These are phyloP conservation scores for Drosophila persimilis DNA, from an alignment of 1,140 invertebrate species.

Conservation along the genomic window DNA sequence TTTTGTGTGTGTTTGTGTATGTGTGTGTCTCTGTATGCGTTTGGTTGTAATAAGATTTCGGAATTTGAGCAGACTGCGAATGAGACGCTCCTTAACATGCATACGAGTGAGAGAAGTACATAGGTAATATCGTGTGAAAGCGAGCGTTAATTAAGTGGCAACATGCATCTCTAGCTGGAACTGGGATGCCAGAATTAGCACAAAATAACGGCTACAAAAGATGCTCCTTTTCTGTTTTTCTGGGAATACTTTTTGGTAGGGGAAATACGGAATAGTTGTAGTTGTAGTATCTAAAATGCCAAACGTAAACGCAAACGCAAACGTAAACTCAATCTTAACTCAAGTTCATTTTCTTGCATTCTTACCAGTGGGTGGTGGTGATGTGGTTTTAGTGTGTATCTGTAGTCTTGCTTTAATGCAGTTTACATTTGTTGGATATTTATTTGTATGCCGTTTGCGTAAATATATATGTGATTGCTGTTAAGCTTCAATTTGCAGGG, in stretches of 20 bases:
- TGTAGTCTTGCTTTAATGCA: constrained; percentile 19
- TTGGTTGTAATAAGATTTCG: constrained; percentile 48
- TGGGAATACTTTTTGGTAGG: too few relatives aligned
- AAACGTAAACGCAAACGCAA: constrained; percentile 48
- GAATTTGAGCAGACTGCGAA: constrained; percentile 24
- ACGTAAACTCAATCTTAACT: constrained; percentile 39
- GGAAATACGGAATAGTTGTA: background rate
- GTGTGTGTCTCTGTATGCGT: constrained; percentile 16
- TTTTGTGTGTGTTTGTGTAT: constrained; percentile 13
- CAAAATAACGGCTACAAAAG: constrained; percentile 13
- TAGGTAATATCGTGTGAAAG: constrained; percentile 41
- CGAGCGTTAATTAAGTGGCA: constrained; percentile 67
- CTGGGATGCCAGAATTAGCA: constrained; percentile 8
- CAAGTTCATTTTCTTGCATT: constrained; percentile 71
- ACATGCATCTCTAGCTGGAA: constrained; percentile 51
- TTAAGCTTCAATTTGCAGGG: constrained; percentile 71
- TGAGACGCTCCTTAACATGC: constrained; percentile 22
- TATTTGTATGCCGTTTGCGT: constrained; percentile 27
- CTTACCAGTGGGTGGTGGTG: constrained; percentile 68
- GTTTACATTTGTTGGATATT: constrained; percentile 23
- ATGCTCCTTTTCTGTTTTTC: too few relatives aligned
- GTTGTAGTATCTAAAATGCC: constrained; percentile 35
- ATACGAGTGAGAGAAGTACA: constrained; percentile 14
- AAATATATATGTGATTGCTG: constrained; percentile 32
- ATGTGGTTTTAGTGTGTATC: constrained; percentile 29